phyloP scores from a whole-genome alignment of 2,797 vertebrate species.

The Pampus argenteus region DNA sequence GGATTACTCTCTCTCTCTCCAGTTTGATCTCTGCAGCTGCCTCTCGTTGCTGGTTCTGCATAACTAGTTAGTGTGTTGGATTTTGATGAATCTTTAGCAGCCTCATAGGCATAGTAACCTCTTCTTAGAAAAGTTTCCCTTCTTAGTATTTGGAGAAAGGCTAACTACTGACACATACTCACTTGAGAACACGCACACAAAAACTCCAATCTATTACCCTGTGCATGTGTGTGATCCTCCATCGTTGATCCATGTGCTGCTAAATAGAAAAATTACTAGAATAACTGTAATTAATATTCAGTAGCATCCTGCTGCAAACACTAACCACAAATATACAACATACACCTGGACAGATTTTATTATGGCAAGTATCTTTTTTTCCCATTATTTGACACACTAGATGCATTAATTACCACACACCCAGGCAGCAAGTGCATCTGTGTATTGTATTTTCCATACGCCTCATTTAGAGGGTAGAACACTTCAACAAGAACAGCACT shows the following conservation, averaged over 20 bases:
- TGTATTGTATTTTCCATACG: constrained; percentile 21
- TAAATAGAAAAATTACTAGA: constrained; percentile 17
- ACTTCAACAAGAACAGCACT: too few relatives aligned
- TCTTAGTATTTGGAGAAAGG: constrained; percentile 28
- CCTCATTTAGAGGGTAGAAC: constrained; percentile 18
- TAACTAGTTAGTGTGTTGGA: constrained; percentile 52
- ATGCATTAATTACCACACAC: constrained; percentile 11
- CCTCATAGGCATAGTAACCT: constrained; percentile 57
- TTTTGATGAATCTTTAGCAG: constrained; percentile 63
- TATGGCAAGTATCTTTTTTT: neutral
- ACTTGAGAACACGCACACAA: neutral
- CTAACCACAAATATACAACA: neutral
- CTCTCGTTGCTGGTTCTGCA: constrained; percentile 49
- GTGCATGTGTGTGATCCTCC: constrained; percentile 4
- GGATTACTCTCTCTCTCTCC: constrained; percentile 27
- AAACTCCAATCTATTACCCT: constrained; percentile 41
- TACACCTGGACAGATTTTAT: neutral
- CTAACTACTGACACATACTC: constrained; percentile 21
- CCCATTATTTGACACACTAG: constrained; percentile 9
- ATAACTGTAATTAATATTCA: constrained; percentile 31
- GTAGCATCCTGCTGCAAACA: neutral
- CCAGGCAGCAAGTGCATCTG: neutral
- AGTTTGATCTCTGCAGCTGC: constrained; percentile 55
- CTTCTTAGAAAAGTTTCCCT: constrained; percentile 46
- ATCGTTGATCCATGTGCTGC: constrained; percentile 19